These are phyloP conservation scores for Bolinopsis microptera DNA, from an alignment of 37 sponge, comb jelly and placozoan genomes.

Conservation along the genomic window DNA sequence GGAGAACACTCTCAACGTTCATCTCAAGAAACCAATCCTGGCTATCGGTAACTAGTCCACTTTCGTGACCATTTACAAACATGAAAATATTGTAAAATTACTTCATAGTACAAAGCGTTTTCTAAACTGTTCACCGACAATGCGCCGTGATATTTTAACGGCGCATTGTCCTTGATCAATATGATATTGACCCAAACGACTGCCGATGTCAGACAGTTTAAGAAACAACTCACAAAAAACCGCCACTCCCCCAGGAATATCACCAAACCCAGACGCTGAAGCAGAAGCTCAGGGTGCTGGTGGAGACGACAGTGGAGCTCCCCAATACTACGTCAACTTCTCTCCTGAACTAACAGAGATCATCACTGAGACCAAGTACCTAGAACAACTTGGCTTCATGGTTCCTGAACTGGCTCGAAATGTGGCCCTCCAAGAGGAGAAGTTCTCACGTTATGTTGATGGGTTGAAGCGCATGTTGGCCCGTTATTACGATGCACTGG, in stretches of 20 bases:
- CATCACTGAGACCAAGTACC: slow-evolving; percentile 88
- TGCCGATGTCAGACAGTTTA: no score
- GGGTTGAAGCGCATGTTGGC: slow-evolving; percentile 76
- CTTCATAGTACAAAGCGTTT: no score
- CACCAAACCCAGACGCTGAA: neutral
- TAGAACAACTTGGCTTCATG: slow-evolving; percentile 90
- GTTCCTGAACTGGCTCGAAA: slow-evolving; percentile 91
- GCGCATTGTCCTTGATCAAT: no score
- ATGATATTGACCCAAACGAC: no score
- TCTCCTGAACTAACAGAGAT: slow-evolving; percentile 87
- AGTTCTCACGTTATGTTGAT: slow-evolving; percentile 76
- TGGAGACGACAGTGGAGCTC: neutral
- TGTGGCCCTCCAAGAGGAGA: slow-evolving; percentile 97
- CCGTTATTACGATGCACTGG: slow-evolving; percentile 69
- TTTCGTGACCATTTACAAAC: neutral
- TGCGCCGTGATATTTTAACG: no score
- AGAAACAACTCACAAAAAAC: no score
- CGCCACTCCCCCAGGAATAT: neutral
- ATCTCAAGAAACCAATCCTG: slow-evolving; percentile 86
- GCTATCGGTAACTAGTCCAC: slow-evolving; percentile 67
- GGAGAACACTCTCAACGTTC: slow-evolving; percentile 73
- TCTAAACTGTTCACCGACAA: no score
- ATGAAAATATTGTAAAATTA: no score
- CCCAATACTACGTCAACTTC: slow-evolving; percentile 79
- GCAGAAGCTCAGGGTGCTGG: neutral